Evolutionary conservation across 2,797 vertebrate species (phyloP).

Genomic region (Sebastes kiyomatsui): DNA sequence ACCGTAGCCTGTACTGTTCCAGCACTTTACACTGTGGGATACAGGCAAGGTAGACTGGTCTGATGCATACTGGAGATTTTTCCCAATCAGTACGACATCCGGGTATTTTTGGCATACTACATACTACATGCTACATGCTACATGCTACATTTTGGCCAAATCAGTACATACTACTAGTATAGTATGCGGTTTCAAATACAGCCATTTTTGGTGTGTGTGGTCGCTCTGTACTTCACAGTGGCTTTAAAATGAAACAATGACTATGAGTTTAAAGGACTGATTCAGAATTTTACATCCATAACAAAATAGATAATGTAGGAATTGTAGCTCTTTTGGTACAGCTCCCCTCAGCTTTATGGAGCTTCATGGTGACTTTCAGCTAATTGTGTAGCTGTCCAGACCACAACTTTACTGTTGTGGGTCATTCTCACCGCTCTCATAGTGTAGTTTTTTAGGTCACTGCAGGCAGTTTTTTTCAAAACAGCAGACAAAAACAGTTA

Average conservation of each 20-base stretch:
- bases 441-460: neutral
- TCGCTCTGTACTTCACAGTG: neutral
- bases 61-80: no score
- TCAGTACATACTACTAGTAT: no score
- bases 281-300: neutral
- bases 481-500: neutral
- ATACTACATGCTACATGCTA: no score
- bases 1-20: no score
- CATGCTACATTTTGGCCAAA: no score
- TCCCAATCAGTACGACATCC: no score
- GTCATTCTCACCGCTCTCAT: no score
- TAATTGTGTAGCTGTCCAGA: neutral
- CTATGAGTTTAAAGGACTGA: neutral
- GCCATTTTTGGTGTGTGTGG: neutral
- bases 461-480: neutral
- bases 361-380: neutral
- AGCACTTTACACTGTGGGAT: no score
- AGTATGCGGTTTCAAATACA: no score
- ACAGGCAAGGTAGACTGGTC: no score
- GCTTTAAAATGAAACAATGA: slow-evolving; percentile 10
- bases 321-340: neutral
- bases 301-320: neutral
- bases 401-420: neutral
- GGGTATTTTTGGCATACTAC: no score
- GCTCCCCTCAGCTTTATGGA: neutral